Evolutionary conservation across 2,888 invertebrate species (phyloP).

Genomic region (Chloromyia formosa): DNA sequence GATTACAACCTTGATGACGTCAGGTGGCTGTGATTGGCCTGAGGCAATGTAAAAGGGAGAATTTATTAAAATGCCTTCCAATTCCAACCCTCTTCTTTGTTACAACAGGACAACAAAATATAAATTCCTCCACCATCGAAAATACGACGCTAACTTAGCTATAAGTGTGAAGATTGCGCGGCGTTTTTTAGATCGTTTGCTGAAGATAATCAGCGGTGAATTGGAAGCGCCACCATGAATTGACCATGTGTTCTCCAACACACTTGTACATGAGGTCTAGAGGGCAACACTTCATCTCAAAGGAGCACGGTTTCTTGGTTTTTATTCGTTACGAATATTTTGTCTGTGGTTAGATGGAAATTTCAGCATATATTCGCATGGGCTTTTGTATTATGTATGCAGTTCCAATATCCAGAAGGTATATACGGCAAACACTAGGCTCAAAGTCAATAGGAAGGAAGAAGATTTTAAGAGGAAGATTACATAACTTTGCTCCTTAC

Average conservation of each 20-base stretch:
- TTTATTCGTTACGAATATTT: too few relatives aligned
- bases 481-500: too few relatives aligned
- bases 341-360: background rate
- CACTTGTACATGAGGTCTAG: background rate
- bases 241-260: background rate
- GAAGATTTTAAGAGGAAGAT: too few relatives aligned
- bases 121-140: background rate
- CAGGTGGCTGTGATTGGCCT: constrained; percentile 34
- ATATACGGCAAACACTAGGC: too few relatives aligned
- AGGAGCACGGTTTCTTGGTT: background rate
- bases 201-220: background rate
- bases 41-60: constrained; percentile 14
- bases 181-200: too few relatives aligned
- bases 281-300: constrained; percentile 4
- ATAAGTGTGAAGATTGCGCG: background rate
- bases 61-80: background rate
- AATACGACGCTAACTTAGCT: background rate
- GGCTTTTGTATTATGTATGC: too few relatives aligned
- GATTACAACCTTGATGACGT: constrained; percentile 40
- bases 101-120: background rate
- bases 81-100: background rate
- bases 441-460: too few relatives aligned
- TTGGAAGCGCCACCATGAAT: background rate
- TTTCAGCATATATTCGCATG: background rate
- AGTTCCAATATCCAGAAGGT: too few relatives aligned